A percentile compares a stretch with the other conserved stretches of the same genome.
These are phyloP conservation scores for Picathartes gymnocephalus DNA, from an alignment of 2,113 vertebrate species.

Conservation along the genomic window DNA sequence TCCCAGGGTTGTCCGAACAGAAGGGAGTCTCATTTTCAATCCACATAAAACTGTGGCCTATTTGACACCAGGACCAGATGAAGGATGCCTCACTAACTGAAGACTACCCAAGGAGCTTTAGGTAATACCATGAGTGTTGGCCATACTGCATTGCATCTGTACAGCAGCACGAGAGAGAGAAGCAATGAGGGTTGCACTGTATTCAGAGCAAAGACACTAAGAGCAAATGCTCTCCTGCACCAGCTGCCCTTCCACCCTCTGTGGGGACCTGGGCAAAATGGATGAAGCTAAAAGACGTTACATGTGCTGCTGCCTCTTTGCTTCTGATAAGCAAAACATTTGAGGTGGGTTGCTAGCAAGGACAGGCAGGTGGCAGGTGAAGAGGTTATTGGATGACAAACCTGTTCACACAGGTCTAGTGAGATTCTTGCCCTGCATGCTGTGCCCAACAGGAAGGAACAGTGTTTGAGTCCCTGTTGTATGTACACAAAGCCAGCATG, in stretches of 20 bases:
- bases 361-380: background rate
- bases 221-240: background rate
- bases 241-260: background rate
- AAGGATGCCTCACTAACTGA: background rate
- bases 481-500: background rate
- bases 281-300: background rate
- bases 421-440: conserved; percentile 8
- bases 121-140: rapidly evolving
- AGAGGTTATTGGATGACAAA: conserved; percentile 23
- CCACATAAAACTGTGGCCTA: background rate
- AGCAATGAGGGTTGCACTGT: background rate
- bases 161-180: background rate
- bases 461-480: background rate
- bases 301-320: background rate
- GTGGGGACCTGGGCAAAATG: background rate
- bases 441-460: background rate
- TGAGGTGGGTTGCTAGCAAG: background rate
- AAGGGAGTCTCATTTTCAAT: background rate
- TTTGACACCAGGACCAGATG: background rate
- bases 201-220: background rate
- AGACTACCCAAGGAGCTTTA: background rate
- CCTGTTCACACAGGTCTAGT: conserved; percentile 36
- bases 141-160: background rate
- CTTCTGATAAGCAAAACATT: background rate
- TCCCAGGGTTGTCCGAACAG: background rate